A percentile compares a stretch with the other conserved stretches of the same genome.
These are phyloP conservation scores for Neodon shergylaensis DNA, from an alignment of 2,113 vertebrate species.

Conservation along the genomic window DNA sequence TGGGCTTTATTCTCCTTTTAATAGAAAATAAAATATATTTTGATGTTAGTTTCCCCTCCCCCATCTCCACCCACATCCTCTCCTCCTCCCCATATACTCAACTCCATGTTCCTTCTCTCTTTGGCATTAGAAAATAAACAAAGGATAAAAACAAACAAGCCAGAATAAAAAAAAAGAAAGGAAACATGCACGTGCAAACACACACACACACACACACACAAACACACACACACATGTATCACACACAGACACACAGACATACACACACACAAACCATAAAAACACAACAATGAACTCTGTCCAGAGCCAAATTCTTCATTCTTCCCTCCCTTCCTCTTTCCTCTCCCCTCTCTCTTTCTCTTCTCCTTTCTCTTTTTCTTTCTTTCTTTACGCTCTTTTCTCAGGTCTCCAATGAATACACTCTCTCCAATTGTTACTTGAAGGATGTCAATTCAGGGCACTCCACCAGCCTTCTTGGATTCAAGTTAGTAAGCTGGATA, in stretches of 20 bases:
- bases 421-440: background rate
- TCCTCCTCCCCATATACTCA: background rate
- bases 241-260: no score
- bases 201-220: background rate
- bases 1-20: background rate
- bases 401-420: background rate
- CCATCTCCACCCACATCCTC: background rate
- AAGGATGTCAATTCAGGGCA: background rate
- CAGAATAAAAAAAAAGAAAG: background rate
- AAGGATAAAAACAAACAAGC: background rate
- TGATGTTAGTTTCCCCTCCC: background rate
- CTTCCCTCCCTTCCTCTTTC: background rate
- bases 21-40: background rate
- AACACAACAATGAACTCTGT: background rate
- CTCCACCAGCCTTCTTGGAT: background rate
- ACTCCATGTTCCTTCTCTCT: background rate
- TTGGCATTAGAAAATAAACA: background rate
- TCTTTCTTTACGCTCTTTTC: background rate
- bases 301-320: background rate
- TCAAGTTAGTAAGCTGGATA: background rate
- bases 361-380: background rate
- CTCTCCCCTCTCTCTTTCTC: accelerated
- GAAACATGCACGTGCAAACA: background rate
- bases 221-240: no score
- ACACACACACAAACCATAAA: no score